These are phyloP conservation scores for Bellardia bayeri DNA, from an alignment of 2,888 invertebrate genomes.

Conservation along the genomic window DNA sequence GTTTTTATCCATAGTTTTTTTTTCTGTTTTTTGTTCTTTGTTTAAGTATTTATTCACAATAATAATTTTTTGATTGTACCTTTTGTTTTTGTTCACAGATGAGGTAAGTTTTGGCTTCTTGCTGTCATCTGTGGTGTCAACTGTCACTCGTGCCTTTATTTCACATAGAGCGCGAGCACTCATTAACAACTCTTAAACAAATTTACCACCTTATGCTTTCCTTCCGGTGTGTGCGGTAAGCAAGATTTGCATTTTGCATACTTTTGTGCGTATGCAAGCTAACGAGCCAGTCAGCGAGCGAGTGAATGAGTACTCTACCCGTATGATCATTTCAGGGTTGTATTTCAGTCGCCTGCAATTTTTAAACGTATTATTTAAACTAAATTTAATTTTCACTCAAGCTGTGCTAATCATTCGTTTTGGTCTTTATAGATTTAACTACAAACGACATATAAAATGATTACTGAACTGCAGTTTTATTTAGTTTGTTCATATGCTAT, in stretches of 20 bases:
- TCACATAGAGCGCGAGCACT: slow-evolving; percentile 67
- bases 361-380: slow-evolving; percentile 80
- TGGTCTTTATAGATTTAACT: slow-evolving; percentile 58
- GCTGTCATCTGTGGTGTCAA: slow-evolving; percentile 75
- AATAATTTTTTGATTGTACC: slow-evolving; percentile 53
- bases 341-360: slow-evolving; percentile 30
- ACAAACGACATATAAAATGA: slow-evolving; percentile 31
- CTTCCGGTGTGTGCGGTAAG: slow-evolving; percentile 63
- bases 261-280: slow-evolving; percentile 32
- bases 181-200: slow-evolving; percentile 68
- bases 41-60: slow-evolving; percentile 29
- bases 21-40: slow-evolving; percentile 23
- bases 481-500: slow-evolving; percentile 10
- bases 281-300: neutral
- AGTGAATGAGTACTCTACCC: neutral
- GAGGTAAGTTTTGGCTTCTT: slow-evolving; percentile 67
- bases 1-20: slow-evolving; percentile 51
- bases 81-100: slow-evolving; percentile 67
- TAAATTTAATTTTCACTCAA: slow-evolving; percentile 82
- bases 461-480: slow-evolving; percentile 37
- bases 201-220: slow-evolving; percentile 69
- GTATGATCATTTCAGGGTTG: slow-evolving; percentile 49
- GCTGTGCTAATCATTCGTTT: slow-evolving; percentile 79
- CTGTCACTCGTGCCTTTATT: slow-evolving; percentile 74
- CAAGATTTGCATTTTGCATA: slow-evolving; percentile 42